A percentile compares a stretch with the other conserved stretches of the same genome.
Conservation (phyloP, 2,797 vertebrate genomes). For the Molossus molossus region DNA sequence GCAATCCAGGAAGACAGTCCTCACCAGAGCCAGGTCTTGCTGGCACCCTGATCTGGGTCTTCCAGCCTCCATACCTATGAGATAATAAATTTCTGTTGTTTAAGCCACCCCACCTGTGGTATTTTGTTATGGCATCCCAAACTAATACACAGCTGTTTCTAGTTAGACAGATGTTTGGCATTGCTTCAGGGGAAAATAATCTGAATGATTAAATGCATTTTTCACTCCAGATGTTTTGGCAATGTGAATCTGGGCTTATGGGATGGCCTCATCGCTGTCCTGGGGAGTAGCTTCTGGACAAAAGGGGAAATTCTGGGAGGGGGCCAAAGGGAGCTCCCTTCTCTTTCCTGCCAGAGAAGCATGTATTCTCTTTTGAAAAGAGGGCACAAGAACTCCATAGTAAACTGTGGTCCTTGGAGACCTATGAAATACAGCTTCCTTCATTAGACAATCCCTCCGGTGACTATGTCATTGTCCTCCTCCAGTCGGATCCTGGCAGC, state of each 20-base stretch:
- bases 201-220: constrained; percentile 78
- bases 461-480: not conserved
- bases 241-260: constrained; percentile 56
- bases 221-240: constrained; percentile 82
- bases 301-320: not conserved
- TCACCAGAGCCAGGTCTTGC: not conserved
- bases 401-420: not conserved
- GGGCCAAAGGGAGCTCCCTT: constrained; percentile 10
- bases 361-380: constrained; percentile 17
- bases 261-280: not conserved
- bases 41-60: not conserved
- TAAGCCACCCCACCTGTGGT: constrained; percentile 51
- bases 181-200: constrained; percentile 76
- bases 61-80: not conserved
- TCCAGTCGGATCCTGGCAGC: not conserved
- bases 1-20: not conserved
- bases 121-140: constrained; percentile 73
- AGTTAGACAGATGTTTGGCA: constrained; percentile 82
- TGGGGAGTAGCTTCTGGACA: constrained; percentile 67
- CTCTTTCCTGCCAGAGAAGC: not conserved
- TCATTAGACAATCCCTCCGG: not conserved
- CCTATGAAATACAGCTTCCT: not conserved
- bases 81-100: constrained; percentile 53
- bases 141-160: constrained; percentile 78
- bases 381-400: not conserved